Percentiles rank a stretch among this genome's conserved stretches.
These are phyloP conservation scores for Pipistrellus pygmaeus DNA, from an alignment of 2,797 vertebrate genomes.

Conservation along the genomic window DNA sequence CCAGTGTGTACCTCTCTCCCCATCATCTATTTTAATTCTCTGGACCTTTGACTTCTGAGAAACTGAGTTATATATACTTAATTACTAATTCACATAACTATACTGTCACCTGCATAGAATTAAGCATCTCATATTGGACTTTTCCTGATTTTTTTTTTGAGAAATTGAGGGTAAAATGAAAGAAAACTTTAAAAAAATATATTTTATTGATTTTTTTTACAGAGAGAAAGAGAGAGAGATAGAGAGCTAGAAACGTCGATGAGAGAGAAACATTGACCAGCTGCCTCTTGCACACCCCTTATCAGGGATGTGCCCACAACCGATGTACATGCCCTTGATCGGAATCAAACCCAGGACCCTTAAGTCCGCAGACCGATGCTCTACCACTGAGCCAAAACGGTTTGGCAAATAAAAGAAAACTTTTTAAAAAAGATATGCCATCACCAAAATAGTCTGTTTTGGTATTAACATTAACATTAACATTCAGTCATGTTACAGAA, in stretches of 20 bases:
- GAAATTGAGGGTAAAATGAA: slow-evolving; percentile 15
- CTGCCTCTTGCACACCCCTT: no score
- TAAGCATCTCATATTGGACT: not conserved
- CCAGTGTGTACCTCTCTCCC: not conserved
- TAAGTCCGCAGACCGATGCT: no score
- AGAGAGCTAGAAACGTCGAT: no score
- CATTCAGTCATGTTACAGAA: slow-evolving; percentile 15
- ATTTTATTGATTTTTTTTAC: no score
- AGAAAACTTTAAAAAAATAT: not conserved
- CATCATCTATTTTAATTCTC: not conserved
- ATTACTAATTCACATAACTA: slow-evolving; percentile 40
- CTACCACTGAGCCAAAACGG: no score
- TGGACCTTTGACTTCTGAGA: slow-evolving; percentile 19
- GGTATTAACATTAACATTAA: no score
- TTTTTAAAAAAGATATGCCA: not conserved
- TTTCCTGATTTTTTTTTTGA: slow-evolving; percentile 26
- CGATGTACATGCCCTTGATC: no score
- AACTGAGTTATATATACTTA: not conserved
- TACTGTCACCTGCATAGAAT: not conserved
- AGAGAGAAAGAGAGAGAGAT: no score
- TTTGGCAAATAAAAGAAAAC: slow-evolving; percentile 3
- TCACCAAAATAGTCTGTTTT: no score
- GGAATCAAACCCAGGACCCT: no score
- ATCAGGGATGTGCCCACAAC: no score
- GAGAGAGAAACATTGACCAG: no score